These are phyloP conservation scores for Penaeus indicus DNA, from an alignment of 1,140 invertebrate genomes.

Conservation along the genomic window DNA sequence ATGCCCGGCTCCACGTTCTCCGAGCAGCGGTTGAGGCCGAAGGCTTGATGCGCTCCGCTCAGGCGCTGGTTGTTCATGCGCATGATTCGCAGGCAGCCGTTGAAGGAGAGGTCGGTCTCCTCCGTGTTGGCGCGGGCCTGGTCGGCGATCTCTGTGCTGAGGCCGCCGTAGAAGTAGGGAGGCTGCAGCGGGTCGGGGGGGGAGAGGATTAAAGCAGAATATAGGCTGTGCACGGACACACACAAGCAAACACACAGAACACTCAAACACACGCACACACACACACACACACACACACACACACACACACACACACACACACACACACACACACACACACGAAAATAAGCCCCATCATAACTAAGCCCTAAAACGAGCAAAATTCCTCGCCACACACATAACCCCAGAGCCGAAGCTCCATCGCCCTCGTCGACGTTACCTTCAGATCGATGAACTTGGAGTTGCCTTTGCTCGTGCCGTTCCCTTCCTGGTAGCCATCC, in stretches of 20 bases:
- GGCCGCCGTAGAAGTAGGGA: constrained; percentile 87
- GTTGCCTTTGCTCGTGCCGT: constrained; percentile 31
- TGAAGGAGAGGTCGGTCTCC: constrained; percentile 79
- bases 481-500: constrained; percentile 42
- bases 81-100: constrained; percentile 89
- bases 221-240: not conserved
- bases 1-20: constrained; percentile 87
- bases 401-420: not conserved
- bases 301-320: too few relatives aligned
- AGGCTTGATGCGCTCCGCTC: constrained; percentile 73
- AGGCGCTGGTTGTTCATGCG: constrained; percentile 78
- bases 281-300: too few relatives aligned
- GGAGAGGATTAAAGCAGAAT: not conserved
- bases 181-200: constrained; percentile 70
- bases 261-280: too few relatives aligned
- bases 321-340: too few relatives aligned
- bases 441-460: constrained; percentile 62
- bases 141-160: constrained; percentile 69
- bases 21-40: constrained; percentile 83
- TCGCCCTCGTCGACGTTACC: not conserved
- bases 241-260: not conserved
- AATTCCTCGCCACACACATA: too few relatives aligned
- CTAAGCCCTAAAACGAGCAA: too few relatives aligned
- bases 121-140: constrained; percentile 68
- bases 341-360: too few relatives aligned